phyloP scores from a whole-genome alignment of 1,140 invertebrate genomes.

The Aethina tumida region DNA sequence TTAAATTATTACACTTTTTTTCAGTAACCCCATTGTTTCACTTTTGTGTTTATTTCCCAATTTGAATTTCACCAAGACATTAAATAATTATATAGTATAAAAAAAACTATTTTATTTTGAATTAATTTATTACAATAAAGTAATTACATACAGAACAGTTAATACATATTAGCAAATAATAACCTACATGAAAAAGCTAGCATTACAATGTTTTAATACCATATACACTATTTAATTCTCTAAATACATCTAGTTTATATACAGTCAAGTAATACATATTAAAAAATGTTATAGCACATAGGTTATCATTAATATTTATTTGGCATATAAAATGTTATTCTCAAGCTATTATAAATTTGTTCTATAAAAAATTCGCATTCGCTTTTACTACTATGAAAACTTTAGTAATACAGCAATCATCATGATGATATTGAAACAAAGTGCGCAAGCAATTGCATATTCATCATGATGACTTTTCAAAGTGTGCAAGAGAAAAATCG shows the following conservation, averaged over 20 bases:
- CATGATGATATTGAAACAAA: constrained; percentile 4
- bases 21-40: neutral
- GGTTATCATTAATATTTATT: constrained; percentile 10
- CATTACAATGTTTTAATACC: constrained; percentile 1
- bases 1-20: neutral
- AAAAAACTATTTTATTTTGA: neutral
- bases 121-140: constrained; percentile 9
- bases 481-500: neutral
- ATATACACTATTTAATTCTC: too few relatives aligned
- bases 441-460: neutral
- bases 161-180: constrained; percentile 7
- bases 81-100: neutral
- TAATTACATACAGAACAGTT: constrained; percentile 9
- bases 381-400: too few relatives aligned
- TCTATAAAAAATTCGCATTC: constrained; percentile 9
- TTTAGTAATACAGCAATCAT: constrained; percentile 8
- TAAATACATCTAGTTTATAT: constrained; percentile 4
- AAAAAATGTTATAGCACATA: constrained; percentile 11
- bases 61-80: neutral
- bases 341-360: constrained; percentile 10
- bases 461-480: neutral
- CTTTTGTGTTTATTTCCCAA: neutral
- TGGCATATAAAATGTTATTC: constrained; percentile 13
- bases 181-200: constrained; percentile 7
- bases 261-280: constrained; percentile 4